phyloP scores from a whole-genome alignment of 2,888 invertebrate species.

The Rotaria sp. region DNA sequence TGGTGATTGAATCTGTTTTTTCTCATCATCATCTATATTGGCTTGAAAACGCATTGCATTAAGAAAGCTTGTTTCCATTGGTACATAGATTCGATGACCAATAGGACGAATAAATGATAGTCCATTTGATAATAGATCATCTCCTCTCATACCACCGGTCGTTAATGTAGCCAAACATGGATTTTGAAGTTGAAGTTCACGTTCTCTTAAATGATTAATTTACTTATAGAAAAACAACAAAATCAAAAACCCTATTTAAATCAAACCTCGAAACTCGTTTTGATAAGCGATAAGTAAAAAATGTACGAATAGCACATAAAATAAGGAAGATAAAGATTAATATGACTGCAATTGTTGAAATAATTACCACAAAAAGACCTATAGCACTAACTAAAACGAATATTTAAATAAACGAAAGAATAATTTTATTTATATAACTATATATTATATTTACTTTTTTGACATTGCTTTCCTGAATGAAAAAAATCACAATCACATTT shows the following conservation, averaged over 20 bases:
- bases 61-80: background rate
- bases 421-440: background rate
- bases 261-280: background rate
- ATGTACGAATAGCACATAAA: constrained; percentile 23
- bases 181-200: background rate
- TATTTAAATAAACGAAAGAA: background rate
- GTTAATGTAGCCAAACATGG: constrained; percentile 16
- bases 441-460: background rate
- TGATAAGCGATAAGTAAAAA: background rate
- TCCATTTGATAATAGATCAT: background rate
- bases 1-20: background rate
- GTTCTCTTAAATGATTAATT: background rate
- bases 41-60: background rate
- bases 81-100: constrained; percentile 12
- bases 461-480: constrained; percentile 20
- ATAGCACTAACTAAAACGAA: background rate
- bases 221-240: background rate
- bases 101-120: background rate
- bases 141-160: background rate
- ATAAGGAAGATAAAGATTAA: background rate
- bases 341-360: background rate
- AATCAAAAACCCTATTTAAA: background rate
- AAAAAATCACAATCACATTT: constrained; percentile 26
- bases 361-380: background rate
- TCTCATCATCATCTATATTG: background rate